Conservation (phyloP, 2,888 invertebrate genomes). For the Nymphalis urticae region DNA sequence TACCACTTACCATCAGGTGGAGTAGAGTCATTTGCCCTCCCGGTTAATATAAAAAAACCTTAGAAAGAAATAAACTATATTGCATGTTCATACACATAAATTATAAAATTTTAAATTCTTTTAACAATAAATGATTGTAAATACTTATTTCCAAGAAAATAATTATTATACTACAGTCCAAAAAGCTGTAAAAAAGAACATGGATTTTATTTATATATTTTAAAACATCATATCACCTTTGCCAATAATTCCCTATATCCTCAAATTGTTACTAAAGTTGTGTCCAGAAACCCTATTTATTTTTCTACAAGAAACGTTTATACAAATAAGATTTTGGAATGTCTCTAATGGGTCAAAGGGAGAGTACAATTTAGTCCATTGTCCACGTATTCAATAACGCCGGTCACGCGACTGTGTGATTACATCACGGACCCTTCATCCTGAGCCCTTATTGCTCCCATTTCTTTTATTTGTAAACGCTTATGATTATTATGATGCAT, state of each 20-base stretch:
- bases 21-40: too few relatives aligned
- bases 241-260: neutral
- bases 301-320: conserved; percentile 13
- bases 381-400: conserved; percentile 40
- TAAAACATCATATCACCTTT: too few relatives aligned
- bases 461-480: conserved; percentile 23
- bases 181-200: too few relatives aligned
- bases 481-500: conserved; percentile 30
- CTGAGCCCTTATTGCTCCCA: conserved; percentile 22
- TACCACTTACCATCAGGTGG: too few relatives aligned
- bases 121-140: too few relatives aligned
- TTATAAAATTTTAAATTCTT: too few relatives aligned
- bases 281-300: conserved; percentile 12
- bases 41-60: too few relatives aligned
- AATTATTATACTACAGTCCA: too few relatives aligned
- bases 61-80: too few relatives aligned
- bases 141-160: too few relatives aligned
- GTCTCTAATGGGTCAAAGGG: conserved; percentile 30
- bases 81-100: too few relatives aligned
- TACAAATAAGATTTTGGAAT: conserved; percentile 17
- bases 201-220: too few relatives aligned
- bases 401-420: conserved; percentile 37
- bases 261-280: conserved; percentile 2
- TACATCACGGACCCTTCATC: conserved; percentile 35
- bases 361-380: conserved; percentile 34